Percentiles rank a stretch among this genome's conserved stretches.
These are phyloP conservation scores for Nephrotoma flavescens DNA, from an alignment of 2,888 invertebrate genomes.

Conservation along the genomic window DNA sequence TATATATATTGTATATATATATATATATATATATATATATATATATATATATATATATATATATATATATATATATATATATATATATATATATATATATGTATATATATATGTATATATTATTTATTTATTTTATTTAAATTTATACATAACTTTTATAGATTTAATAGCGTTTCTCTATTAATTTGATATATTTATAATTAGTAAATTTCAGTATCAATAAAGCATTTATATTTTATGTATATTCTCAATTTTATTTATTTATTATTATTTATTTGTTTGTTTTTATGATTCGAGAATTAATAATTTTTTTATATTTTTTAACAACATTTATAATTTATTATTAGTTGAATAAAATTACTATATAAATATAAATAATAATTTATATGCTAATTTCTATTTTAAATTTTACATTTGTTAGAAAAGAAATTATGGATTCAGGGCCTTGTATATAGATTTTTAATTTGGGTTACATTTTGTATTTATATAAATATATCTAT, in stretches of 20 bases:
- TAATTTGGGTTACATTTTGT: neutral
- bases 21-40: neutral
- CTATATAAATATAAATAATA: neutral
- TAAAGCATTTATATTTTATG: neutral
- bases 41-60: too few relatives aligned
- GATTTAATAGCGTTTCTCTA: neutral
- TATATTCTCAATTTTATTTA: neutral
- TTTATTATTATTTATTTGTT: neutral
- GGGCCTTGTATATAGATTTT: neutral
- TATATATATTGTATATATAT: neutral
- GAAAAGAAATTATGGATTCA: neutral
- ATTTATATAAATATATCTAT: neutral
- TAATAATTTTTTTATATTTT: neutral
- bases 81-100: neutral
- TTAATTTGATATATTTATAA: neutral
- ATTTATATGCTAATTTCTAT: neutral
- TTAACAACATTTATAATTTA: neutral
- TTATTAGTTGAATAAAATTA: neutral
- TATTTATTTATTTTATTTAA: neutral
- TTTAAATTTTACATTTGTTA: neutral
- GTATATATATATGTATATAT: neutral
- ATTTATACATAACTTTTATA: neutral
- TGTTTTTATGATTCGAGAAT: neutral
- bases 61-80: neutral
- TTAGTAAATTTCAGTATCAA: neutral